Evolutionary conservation across 2,113 vertebrate genomes (phyloP).

Genomic region (Colaptes auratus): DNA sequence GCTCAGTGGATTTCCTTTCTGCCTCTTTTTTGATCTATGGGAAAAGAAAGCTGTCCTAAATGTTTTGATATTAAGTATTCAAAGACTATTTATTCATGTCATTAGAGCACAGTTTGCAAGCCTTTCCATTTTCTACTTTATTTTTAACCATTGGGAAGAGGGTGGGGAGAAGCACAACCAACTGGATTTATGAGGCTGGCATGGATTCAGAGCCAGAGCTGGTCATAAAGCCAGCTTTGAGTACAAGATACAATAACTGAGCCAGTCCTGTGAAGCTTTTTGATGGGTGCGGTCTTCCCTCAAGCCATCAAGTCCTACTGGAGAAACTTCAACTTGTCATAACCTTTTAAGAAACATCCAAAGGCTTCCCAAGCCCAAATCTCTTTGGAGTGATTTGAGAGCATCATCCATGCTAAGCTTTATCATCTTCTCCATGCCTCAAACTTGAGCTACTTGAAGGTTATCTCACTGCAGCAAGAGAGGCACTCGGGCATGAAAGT

Average conservation of each 20-base stretch:
- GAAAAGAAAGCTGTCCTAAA: background rate
- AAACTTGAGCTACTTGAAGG: background rate
- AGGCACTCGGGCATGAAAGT: background rate
- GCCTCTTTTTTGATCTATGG: background rate
- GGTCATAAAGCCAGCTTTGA: background rate
- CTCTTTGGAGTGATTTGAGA: background rate
- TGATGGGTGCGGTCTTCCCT: background rate
- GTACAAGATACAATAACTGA: background rate
- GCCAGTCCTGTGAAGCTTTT: background rate
- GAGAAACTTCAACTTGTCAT: background rate
- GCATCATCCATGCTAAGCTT: background rate
- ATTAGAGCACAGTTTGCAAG: background rate
- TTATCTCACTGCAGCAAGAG: background rate
- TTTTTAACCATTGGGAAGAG: background rate
- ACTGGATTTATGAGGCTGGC: constrained; percentile 3
- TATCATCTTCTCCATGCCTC: background rate
- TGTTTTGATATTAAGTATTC: constrained; percentile 9
- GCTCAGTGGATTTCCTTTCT: background rate
- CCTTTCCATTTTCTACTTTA: background rate
- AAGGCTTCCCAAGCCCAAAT: background rate
- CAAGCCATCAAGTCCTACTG: background rate
- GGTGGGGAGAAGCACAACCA: background rate
- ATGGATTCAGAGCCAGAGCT: constrained; percentile 26
- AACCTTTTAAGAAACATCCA: background rate
- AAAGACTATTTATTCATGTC: background rate